These are phyloP conservation scores for Uria lomvia DNA, from an alignment of 2,113 vertebrate genomes.

Conservation along the genomic window DNA sequence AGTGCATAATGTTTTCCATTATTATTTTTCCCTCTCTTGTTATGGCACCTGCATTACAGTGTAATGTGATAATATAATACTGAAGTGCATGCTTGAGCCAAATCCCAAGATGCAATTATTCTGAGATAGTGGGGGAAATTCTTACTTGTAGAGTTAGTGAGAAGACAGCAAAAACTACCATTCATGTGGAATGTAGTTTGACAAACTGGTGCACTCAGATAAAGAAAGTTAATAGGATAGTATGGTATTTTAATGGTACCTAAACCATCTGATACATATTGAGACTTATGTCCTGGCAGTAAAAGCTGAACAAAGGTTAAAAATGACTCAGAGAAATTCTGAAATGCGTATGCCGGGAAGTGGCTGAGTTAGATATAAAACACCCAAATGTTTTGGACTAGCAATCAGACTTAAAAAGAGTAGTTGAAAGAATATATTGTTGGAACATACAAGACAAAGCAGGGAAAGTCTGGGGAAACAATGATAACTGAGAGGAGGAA, in stretches of 20 bases:
- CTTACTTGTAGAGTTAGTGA: neutral
- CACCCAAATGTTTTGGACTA: neutral
- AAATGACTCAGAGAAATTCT: neutral
- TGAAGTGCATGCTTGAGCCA: neutral
- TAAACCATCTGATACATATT: constrained; percentile 15
- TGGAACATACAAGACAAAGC: neutral
- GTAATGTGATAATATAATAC: neutral
- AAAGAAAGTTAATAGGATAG: neutral
- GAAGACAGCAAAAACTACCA: neutral
- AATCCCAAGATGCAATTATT: neutral
- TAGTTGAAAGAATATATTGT: neutral
- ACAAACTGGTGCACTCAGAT: neutral
- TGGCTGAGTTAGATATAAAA: neutral
- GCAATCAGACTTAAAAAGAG: neutral
- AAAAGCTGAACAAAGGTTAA: constrained; percentile 26
- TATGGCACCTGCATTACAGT: neutral
- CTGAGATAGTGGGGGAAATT: neutral
- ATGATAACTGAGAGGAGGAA: neutral
- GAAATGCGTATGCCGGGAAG: neutral
- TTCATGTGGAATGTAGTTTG: neutral
- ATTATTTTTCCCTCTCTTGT: neutral
- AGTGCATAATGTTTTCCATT: neutral
- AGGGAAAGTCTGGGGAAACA: neutral
- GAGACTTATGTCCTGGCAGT: constrained; percentile 6
- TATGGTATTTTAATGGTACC: constrained; percentile 19